Evolutionary conservation across 2,113 vertebrate species (phyloP), one percentile per base, ranked within the genome.

Genomic region (Balaenoptera acutorostrata): DNA sequence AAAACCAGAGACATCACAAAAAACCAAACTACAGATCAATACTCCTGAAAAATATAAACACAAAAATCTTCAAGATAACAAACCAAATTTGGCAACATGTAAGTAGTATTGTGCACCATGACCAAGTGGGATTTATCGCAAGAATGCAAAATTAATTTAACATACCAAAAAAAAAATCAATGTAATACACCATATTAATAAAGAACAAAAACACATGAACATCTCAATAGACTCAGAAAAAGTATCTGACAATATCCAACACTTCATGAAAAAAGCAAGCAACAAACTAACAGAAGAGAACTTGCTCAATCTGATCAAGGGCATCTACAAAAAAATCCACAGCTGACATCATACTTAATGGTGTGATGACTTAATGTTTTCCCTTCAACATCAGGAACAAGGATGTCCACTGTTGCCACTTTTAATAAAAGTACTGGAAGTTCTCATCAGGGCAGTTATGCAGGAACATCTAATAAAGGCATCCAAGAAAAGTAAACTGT

Each of bases 201-300:
- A 96, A 87, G 15, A 25, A 55, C 23, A 87, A 49, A 87, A 57
- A 83, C 0, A 66, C 18, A 93, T 5, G 10, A 92, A 84, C n/a
- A 80, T 81, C 29, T 74, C 66, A 86, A 84, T 18, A 93, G 18
- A 88, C 64, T 20, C 69, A 91, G 36, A 55, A 89, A 81, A 81
- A 61, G 1, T 36, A 59, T 49, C 64, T 78, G 17, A 92, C 27
- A 85, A 93, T 95, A 81, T 85, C 18, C 41, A 88, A 36, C 10
- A 44, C 9, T 89, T 88, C 44, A 59, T 71, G 31, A 66, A 69
- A 64, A 89, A 90, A 72, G 11, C 23, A 84, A 3, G 66, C 49
- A 78, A 64, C 39, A 88, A 90, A 93, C 49, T 87, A 92, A 91
- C 57, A 96, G 31, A 82, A 77, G 36, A 86, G n/a, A 78, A 78